A percentile compares a stretch with the other conserved stretches of the same genome.
phyloP scores from a whole-genome alignment of 2,797 vertebrate species.

The Bradypodion ventrale region DNA sequence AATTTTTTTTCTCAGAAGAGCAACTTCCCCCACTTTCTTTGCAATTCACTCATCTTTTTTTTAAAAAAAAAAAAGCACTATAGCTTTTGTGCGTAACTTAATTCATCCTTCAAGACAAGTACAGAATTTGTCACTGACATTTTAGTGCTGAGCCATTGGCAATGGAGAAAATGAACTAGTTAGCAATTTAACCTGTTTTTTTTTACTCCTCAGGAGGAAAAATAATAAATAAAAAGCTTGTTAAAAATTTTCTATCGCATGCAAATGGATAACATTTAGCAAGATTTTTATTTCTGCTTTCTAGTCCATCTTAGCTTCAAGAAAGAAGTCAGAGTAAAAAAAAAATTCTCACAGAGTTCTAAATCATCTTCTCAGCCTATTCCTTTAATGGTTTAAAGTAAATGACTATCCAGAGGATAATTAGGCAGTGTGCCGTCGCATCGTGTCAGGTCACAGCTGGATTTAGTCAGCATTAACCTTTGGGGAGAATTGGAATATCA shows the following conservation, averaged over 20 bases:
- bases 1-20: slow-evolving; percentile 79
- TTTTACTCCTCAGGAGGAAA: slow-evolving; percentile 54
- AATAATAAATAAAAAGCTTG: slow-evolving; percentile 68
- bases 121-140: slow-evolving; percentile 94
- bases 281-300: slow-evolving; percentile 84
- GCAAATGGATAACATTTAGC: slow-evolving; percentile 84
- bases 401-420: slow-evolving; percentile 90
- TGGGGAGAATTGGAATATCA: slow-evolving; percentile 90
- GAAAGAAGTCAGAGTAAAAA: slow-evolving; percentile 84
- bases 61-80: slow-evolving; percentile 82
- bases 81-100: slow-evolving; percentile 86
- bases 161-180: slow-evolving; percentile 91
- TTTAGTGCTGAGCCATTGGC: slow-evolving; percentile 91
- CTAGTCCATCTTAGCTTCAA: slow-evolving; percentile 76
- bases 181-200: slow-evolving; percentile 88
- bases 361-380: slow-evolving; percentile 84
- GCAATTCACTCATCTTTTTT: slow-evolving; percentile 83
- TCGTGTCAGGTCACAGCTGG: slow-evolving; percentile 90
- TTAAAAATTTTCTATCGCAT: slow-evolving; percentile 85
- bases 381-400: slow-evolving; percentile 88
- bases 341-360: slow-evolving; percentile 84
- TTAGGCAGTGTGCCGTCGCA: slow-evolving; percentile 86
- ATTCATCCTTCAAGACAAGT: slow-evolving; percentile 86
- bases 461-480: slow-evolving; percentile 92
- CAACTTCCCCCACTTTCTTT: slow-evolving; percentile 71